phyloP scores from a whole-genome alignment of 2,797 vertebrate genomes.

The Parotocinclus haroldoi region DNA sequence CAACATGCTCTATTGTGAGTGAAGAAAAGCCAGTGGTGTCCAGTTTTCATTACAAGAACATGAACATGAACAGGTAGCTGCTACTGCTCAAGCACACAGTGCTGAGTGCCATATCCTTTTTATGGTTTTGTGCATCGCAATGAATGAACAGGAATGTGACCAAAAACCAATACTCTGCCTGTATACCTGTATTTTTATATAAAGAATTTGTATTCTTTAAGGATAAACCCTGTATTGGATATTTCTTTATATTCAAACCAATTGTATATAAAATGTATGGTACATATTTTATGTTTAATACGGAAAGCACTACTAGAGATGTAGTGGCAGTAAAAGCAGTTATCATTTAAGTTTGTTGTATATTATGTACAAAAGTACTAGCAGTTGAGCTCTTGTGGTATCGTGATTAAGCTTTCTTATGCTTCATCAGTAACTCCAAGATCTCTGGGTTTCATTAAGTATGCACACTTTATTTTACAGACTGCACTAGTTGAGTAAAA shows the following conservation, averaged over 20 bases:
- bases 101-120: too few relatives aligned
- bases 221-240: too few relatives aligned
- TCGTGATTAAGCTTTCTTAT: slow-evolving; percentile 46
- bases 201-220: too few relatives aligned
- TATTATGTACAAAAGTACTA: slow-evolving; percentile 75
- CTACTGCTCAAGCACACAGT: too few relatives aligned
- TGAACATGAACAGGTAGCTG: not conserved
- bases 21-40: not conserved
- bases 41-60: slow-evolving; percentile 15
- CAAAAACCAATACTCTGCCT: too few relatives aligned
- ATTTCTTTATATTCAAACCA: too few relatives aligned
- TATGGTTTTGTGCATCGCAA: too few relatives aligned
- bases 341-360: slow-evolving; percentile 71
- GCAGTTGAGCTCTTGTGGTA: slow-evolving; percentile 49
- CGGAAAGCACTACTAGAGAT: slow-evolving; percentile 62
- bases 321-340: slow-evolving; percentile 67
- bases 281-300: slow-evolving; percentile 57
- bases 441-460: slow-evolving; percentile 11
- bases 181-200: too few relatives aligned
- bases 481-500: too few relatives aligned
- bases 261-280: slow-evolving; percentile 51
- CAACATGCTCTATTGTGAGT: not conserved
- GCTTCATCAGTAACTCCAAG: slow-evolving; percentile 24
- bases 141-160: too few relatives aligned
- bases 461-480: too few relatives aligned